Conservation (phyloP, 2,113 vertebrate species). For the Thryonomys swinderianus region DNA sequence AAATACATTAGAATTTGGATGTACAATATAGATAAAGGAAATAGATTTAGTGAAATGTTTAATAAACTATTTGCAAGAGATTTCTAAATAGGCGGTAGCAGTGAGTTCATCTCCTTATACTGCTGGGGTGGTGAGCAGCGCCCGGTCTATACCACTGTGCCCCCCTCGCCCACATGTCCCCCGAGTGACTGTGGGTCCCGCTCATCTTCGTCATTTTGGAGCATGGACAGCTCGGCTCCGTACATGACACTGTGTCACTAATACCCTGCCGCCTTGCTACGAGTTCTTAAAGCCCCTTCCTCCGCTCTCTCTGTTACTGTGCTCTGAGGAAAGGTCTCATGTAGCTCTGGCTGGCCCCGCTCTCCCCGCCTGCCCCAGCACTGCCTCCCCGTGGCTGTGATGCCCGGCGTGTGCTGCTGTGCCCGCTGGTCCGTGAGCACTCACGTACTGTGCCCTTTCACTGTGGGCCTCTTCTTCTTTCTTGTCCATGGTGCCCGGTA, state of each 20-base stretch:
- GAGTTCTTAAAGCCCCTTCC: no score
- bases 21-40: not conserved
- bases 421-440: not conserved
- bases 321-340: not conserved
- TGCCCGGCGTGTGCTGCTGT: not conserved
- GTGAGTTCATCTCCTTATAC: not conserved
- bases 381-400: not conserved
- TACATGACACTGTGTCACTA: fast-evolving
- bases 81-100: fast-evolving
- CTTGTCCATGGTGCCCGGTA: fast-evolving
- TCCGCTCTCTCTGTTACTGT: not conserved
- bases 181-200: not conserved
- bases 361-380: not conserved
- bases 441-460: not conserved
- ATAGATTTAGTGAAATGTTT: not conserved
- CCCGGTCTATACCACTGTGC: not conserved
- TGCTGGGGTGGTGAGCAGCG: not conserved
- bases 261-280: not conserved
- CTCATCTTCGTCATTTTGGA: not conserved
- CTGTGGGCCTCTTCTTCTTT: not conserved
- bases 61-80: not conserved
- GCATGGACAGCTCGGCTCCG: not conserved
- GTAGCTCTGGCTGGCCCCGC: not conserved
- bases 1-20: not conserved
- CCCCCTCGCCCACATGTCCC: not conserved